Evolutionary conservation across 2,113 vertebrate genomes (phyloP), one percentile per base, ranked within the genome.

Genomic region (Sander vitreus): DNA sequence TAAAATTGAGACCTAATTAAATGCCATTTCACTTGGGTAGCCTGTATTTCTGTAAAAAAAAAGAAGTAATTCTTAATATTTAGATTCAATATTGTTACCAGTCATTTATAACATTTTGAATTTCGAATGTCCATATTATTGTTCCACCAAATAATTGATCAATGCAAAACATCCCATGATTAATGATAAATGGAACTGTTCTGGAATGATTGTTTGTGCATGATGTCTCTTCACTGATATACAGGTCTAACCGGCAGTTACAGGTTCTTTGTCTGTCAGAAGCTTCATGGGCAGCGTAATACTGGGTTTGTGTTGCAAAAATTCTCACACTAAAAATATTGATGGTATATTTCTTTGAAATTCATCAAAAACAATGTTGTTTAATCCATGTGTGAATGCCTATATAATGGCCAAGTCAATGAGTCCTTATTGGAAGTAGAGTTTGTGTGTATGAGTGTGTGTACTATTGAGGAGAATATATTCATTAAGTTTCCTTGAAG

Each of bases 251-350:
- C 36, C n/a, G 1, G 30, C 48, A 50, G 16, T 7, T 18, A 19
- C 47, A 51, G 39, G 43, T 50, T 73, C 54, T 65, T 76, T 85
- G 59, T 36, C 12, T 70, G 21, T 30, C 30, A 33, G 13, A 66
- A 18, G 30, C 60, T 36, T 36, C 2, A 33, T 19, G 74, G 74
- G 39, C 25, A 39, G 2, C n/a, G 30, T 57, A 8, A 67, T n/a
- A 51, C 16, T 71, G 16, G 3, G 11, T 74, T 66, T 53, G 33
- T 36, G 19, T 43, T 43, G 30, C 50, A 65, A 77, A 83, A 18
- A 36, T 50, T 83, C 45, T 65, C 39, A 76, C 57, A 7, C 13
- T 14, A 15, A 55, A 33, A 59, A 30, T 15, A 47, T 13, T 64
- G 19, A 33, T 59, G 36, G 27, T 5, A 23, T 53, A 45, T 23